Base-by-base conservation (phyloP, 64 coral and sea anemone species). In the Dendrophyllia cribrosa region DNA sequence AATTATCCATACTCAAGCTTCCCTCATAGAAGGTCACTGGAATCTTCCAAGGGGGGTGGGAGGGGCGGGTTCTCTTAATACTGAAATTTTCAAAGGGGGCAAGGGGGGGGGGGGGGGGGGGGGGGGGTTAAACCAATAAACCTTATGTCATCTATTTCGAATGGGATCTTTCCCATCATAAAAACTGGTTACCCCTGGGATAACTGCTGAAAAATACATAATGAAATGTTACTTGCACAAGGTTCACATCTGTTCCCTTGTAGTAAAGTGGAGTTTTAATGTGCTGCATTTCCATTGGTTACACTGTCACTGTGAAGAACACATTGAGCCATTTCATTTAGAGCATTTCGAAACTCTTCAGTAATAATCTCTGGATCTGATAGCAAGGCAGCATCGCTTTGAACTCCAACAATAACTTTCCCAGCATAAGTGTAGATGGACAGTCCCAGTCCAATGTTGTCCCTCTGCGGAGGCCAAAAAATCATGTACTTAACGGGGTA, bases 381-480 rank as follows among this genome's bases (percentile, higher is more conserved):
- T 78, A 99, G 76, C 9, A 96, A 21, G 26, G 58, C 83, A 21
- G 85, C 75, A 66, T 99, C 97, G 21, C 94, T 68, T 46, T 91
- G 87, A 23, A 83, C 94, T 74, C 91, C 97, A 52, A 99, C 88
- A 70, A 70, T 85, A 25, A 99, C 91, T 68, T 91, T 66, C 9
- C 91, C 94, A 2, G 91, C 94, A 60, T 99, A 99, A 16, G 94
- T 90, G 58, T 61, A 87, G 10, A 99, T 91, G 4, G 94, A 96
- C 16, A 96, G 58, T 6, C 97, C 97, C 14, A 99, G 70, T 16
- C 91, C 97, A 68, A 99, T 70, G 3, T 85, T 88, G 72, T 92
- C 62, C 44, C 78, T 86, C 83, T 96, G 94, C n/a, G 97, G 97
- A 80, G 94, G 94, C 91, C 94, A 93, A 20, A 99, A 99, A 48